Evolutionary conservation across 2,888 invertebrate genomes (phyloP), one percentile per base, ranked within the genome.

Genomic region (Eristalinus sepulchralis): DNA sequence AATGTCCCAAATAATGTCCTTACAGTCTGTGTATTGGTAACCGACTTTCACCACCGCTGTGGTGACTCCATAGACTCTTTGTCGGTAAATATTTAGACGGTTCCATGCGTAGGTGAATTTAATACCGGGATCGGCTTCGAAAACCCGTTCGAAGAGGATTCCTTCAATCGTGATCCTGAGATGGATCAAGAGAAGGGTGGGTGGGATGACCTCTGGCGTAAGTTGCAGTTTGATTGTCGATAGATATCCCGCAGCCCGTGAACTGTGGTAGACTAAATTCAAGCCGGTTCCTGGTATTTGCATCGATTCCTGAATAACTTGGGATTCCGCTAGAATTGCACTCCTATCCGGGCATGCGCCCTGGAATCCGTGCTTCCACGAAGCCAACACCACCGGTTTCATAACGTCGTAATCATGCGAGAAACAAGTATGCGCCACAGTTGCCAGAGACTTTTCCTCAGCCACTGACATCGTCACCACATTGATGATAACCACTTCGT

Each of bases 71-170:
- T 98, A 99, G 8, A 99, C 99, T 88, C 98, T 95, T 93, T 99
- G 99, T 53, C 97, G 95, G 92, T 99, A 99, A 1, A 98, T 98
- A 90, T 99, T 99, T 60, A 97, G 93, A 80, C 98, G 95, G 91
- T 99, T 98, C 99, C 99, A 99, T 0, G 98, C 97, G 91, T 98
- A 99, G 0, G 98, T 98, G 93, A 98, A 98, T 91, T 98, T 98
- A 88, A 99, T 97, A 39, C 97, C 96, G 0, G 98, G 98, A 93
- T 98, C 98, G 0, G 99, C 98, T 93, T 99, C 99, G 91, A 99
- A 98, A 0, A 95, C 95, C 91, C 97, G 97, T 91, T 98, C 97
- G 91, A 98, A 97, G 2, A 98, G 94, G 77, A 98, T 97, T 10
- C 99, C 99, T 93, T 99, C 98, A 89, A 98, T 97, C 1, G 97